Conservation (phyloP, 2,888 invertebrate species). For the Timema cristinae region DNA sequence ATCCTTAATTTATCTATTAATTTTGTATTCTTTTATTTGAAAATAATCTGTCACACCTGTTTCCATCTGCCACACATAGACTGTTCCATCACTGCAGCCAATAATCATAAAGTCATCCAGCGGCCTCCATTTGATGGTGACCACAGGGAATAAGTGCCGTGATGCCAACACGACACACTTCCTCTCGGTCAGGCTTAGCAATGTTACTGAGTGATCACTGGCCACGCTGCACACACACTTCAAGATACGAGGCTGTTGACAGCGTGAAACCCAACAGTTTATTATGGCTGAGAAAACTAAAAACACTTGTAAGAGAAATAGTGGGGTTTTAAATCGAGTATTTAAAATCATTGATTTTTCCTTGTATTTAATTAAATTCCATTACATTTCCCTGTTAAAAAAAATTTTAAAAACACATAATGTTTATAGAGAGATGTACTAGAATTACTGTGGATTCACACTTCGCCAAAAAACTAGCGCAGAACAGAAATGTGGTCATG, state of each 20-base stretch:
- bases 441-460: too few relatives aligned
- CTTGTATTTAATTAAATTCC: too few relatives aligned
- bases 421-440: too few relatives aligned
- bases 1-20: too few relatives aligned
- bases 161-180: constrained; percentile 93
- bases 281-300: too few relatives aligned
- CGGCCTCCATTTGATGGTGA: constrained; percentile 93
- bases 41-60: constrained; percentile 53
- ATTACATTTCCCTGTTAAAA: too few relatives aligned
- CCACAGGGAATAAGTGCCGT: constrained; percentile 92
- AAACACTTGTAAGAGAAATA: too few relatives aligned
- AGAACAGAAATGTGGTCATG: too few relatives aligned
- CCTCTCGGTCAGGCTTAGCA: constrained; percentile 85
- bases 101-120: constrained; percentile 97
- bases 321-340: too few relatives aligned
- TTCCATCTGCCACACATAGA: constrained; percentile 99
- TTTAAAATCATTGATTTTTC: too few relatives aligned
- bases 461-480: not conserved
- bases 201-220: constrained; percentile 94
- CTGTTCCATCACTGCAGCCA: constrained; percentile 94
- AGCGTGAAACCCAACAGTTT: constrained; percentile 29
- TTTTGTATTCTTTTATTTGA: too few relatives aligned
- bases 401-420: too few relatives aligned
- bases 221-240: constrained; percentile 96
- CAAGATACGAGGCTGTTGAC: constrained; percentile 76